Evolutionary conservation across 2,888 invertebrate species (phyloP), one percentile per base, ranked within the genome.

Genomic region (Dasypogon diadema): DNA sequence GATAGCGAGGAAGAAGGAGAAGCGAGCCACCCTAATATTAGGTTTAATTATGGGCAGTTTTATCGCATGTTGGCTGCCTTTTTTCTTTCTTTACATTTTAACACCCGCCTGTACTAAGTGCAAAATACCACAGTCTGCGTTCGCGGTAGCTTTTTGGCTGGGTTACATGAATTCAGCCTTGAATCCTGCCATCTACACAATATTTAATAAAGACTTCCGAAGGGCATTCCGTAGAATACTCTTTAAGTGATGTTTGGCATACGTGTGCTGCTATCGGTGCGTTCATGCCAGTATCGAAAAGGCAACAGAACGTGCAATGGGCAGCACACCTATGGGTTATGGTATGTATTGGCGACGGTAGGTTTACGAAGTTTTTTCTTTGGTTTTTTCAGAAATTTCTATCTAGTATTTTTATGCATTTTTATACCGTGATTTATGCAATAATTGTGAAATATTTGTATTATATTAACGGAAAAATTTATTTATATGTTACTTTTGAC

Each of bases 41-140:
- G 99, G 99, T 46, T 90, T 99, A 77, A 98, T 99, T 80, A 97
- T 99, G 96, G 98, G 97, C 78, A 97, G 98, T 81, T 99, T 99
- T 85, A 98, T 99, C 81, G 93, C 97, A 76, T 98, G 98, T 84
- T 98, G 99, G 99, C 88, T 99, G 83, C 99, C 99, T 0, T 99
- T 99, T 87, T 99, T 99, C 90, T 93, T 95, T 84, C 89, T 97
- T 79, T 97, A 97, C 85, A 95, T 97, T 82, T 87, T 96, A 74
- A 92, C 93, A 83, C 94, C 96, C 6, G 90, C 94, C 75, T 94
- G 94, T 83, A 89, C 91, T 74, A 85, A 86, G 65, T 92, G 94
- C 85, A 88, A 91, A 60, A 94, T 96, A 82, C 95, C 96, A 0
- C 90, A 90, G 12, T 91, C 92, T 81, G 95, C 94, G 55, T 98